Base-by-base conservation (phyloP, 2,888 invertebrate species). In the Scaptomyza flava region DNA sequence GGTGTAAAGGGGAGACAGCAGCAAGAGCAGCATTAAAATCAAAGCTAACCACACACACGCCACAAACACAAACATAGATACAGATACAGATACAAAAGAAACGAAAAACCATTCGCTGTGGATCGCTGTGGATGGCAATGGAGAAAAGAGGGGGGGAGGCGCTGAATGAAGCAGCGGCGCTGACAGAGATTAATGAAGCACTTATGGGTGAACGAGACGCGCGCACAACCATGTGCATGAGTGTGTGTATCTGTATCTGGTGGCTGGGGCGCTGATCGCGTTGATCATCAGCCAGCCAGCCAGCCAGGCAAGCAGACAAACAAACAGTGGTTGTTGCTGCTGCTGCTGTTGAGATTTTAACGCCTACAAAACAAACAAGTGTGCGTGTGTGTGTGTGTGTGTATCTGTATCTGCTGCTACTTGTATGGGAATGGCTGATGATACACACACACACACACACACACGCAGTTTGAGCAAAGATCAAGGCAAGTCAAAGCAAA, bases 171-270 rank as follows among this genome's bases (percentile, higher is more conserved):
- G 57, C 48, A 20, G 43, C 63, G 45, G 54, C 68, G 73, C 81
- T 84, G 87, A 89, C 89, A 89, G 87, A 84, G 84, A 89, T 84
- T 89, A 84, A 84, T 84, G 89, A 89, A 84, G 87, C 85, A 84
- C 87, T 89, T 85, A 84, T 84, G 84, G 87, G 79, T 73, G 87
- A 84, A 68, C 79, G 80, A 78, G 79, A 68, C 48, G 76, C 65
- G 54, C 60, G 41, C 67, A 6, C 61, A 53, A 53, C 41, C 57
- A 42, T 41, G 36, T 48, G 43, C 51, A 43, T 47, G 31, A 53
- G 42, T 50, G 30, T 36, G 42, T 56, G 69, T 58, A 42, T 46
- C 56, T 74, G 68, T 68, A 51, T 60, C 50, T 77, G 74, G 73
- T 34, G 71, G 76, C 72, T 76, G 60, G 45, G 61, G 57, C 46